These are phyloP conservation scores for Barypeithes pellucidus DNA, from an alignment of 2,888 invertebrate genomes.

Conservation along the genomic window DNA sequence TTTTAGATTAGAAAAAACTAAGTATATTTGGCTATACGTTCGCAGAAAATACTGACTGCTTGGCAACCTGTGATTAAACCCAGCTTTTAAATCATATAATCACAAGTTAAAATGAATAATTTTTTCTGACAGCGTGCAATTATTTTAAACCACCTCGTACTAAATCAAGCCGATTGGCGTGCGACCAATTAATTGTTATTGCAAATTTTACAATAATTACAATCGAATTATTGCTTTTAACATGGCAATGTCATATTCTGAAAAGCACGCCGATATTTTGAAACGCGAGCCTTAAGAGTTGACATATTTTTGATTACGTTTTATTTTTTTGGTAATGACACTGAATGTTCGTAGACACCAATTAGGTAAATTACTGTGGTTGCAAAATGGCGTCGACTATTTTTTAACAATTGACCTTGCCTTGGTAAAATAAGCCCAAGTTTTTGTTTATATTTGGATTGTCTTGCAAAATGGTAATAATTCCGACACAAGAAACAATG, in stretches of 20 bases:
- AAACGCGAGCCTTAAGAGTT: background rate
- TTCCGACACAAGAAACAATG: background rate
- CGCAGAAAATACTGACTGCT: too few species aligned
- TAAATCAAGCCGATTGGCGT: background rate
- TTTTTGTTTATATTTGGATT: background rate
- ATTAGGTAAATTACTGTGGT: background rate
- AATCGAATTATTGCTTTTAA: background rate
- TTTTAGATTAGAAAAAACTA: too few species aligned
- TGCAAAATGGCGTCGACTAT: conserved; percentile 11
- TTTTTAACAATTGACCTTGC: background rate
- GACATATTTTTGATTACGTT: background rate
- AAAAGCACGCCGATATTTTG: background rate
- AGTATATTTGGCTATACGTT: too few species aligned
- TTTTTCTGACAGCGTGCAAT: too few species aligned
- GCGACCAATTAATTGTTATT: background rate
- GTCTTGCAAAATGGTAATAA: conserved; percentile 13
- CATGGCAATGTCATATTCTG: background rate
- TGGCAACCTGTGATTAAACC: too few species aligned
- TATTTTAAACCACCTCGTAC: background rate
- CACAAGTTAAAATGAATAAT: too few species aligned
- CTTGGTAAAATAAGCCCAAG: background rate
- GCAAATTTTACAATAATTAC: background rate
- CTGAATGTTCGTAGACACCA: background rate
- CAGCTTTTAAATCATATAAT: too few species aligned
- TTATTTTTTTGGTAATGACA: conserved; percentile 27